Evolutionary conservation across 1,140 invertebrate species (phyloP), one percentile per base, ranked within the genome.

Genomic region (Ruditapes philippinarum): DNA sequence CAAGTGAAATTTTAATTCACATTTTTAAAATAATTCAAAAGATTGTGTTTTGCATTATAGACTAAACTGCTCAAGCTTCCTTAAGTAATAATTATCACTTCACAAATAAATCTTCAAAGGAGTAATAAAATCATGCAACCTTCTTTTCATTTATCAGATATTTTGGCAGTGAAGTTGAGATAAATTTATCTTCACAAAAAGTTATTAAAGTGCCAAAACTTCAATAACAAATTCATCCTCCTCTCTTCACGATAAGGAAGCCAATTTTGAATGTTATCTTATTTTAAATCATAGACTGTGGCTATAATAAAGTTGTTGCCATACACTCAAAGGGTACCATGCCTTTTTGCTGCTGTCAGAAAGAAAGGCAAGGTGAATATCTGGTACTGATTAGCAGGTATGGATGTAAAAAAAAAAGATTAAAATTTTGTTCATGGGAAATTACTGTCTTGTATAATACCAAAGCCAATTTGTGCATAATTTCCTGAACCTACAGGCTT

Each of bases 161-260:
- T 45, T 62, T 28, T 62, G 57, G 57, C 57, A 62, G 57, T 62
- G 9, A n/a, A 28, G 7, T 62, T 28, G 57, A 28, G 57, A 62
- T 28, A 62, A 62, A 62, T 62, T 4, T 62, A 9, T 28, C 28
- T 28, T 28, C 28, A 28, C 0, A 5, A 28, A 7, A 62, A 25
- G 57, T n/a, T n/a, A 62, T 62, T 62, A 62, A 62, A 62, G n/a
- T 62, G 57, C 57, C 57, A 62, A 28, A n/a, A 11, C 25, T 62
- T 62, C 22, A 28, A 62, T 62, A 62, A 62, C 57, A 62, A 28
- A 62, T 19, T 28, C 28, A 62, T n/a, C 25, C 25, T 28, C 25
- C 9, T 11, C 9, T 62, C 25, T n/a, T 57, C 0, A n/a, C 28
- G 57, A 11, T 62, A 22, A 28, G n/a, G 28, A 62, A 62, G n/a